Evolutionary conservation across 2,113 vertebrate genomes (phyloP), one percentile per base, ranked within the genome.

Genomic region (Myotis davidii): DNA sequence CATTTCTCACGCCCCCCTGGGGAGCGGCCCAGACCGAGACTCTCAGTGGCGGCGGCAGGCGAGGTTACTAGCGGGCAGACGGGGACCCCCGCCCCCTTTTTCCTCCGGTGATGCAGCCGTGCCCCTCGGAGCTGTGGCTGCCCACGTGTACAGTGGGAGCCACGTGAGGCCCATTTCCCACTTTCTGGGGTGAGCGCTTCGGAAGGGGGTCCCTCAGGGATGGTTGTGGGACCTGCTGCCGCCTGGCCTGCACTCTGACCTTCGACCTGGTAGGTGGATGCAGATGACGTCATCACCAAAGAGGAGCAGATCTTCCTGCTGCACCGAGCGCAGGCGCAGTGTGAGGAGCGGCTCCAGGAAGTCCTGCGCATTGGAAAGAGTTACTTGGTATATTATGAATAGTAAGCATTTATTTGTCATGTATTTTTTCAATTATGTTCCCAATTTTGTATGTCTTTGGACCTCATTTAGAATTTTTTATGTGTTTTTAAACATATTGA

Each of bases 231-330:
- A 12, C 82, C 67, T 2, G 25, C 34, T 7, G 3, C 37, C 45
- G 37, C 9, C 39, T 72, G 77, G 56, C 81, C 73, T 81, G 77
- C 18, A 18, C 34, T 88, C 56, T 94, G 78, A 90, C 50, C 70
- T 78, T 86, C 2, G 37, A 69, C 42, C 8, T 72, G 95, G 61
- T 98, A 99, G 99, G 99, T 99, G 94, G 98, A 99, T 65, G 98
- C 98, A 13, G 99, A 99, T 90, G 99, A 99, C 93, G 99, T 99
- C 92, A 98, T 99, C 95, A 99, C 99, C 39, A 99, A 99, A 96
- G 99, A 99, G 92, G 99, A 99, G 92, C 99, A 99, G 98, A 99
- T 99, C 54, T 98, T 98, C 96, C 98, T 99, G 67, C 97, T 99
- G 97, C 98, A 99, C 95, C 98, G 98, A 14, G 99, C 99, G 94